phyloP scores from a whole-genome alignment of 2,888 invertebrate genomes.

The Aromia moschata region DNA sequence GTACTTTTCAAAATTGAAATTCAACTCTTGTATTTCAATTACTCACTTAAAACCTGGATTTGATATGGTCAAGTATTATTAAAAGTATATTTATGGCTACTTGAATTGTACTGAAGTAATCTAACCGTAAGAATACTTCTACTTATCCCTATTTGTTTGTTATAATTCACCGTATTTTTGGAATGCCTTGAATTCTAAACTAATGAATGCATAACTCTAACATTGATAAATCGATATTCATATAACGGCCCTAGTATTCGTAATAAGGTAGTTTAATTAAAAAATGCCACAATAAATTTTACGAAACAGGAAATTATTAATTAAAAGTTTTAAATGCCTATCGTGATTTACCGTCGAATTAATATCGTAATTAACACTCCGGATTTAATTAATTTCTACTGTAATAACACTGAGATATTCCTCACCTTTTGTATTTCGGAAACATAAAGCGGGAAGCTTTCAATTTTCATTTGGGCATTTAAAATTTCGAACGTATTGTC shows the following conservation, averaged over 20 bases:
- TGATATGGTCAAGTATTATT: too few species aligned
- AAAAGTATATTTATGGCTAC: too few species aligned
- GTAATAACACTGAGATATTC: conserved; percentile 25
- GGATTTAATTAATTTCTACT: conserved; percentile 29
- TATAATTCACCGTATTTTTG: too few species aligned
- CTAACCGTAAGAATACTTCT: too few species aligned
- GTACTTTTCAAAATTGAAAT: too few species aligned
- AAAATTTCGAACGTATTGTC: conserved; percentile 21
- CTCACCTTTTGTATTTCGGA: conserved; percentile 11
- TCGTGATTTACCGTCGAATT: conserved; percentile 26
- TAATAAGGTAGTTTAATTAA: conserved; percentile 17
- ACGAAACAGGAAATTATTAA: conserved; percentile 33
- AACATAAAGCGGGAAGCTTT: conserved; percentile 22
- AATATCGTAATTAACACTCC: conserved; percentile 30
- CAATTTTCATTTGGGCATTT: conserved; percentile 24
- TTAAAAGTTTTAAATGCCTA: conserved; percentile 36
- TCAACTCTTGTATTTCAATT: too few species aligned
- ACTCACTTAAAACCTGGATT: too few species aligned
- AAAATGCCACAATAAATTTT: conserved; percentile 22
- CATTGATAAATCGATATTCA: neutral
- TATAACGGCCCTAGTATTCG: neutral
- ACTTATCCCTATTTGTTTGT: too few species aligned
- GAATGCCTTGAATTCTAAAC: neutral
- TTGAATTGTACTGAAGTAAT: too few species aligned
- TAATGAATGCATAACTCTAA: too few species aligned